Evolutionary conservation across 2,888 invertebrate genomes (phyloP).

Genomic region (Trissolcus brochymenae): DNA sequence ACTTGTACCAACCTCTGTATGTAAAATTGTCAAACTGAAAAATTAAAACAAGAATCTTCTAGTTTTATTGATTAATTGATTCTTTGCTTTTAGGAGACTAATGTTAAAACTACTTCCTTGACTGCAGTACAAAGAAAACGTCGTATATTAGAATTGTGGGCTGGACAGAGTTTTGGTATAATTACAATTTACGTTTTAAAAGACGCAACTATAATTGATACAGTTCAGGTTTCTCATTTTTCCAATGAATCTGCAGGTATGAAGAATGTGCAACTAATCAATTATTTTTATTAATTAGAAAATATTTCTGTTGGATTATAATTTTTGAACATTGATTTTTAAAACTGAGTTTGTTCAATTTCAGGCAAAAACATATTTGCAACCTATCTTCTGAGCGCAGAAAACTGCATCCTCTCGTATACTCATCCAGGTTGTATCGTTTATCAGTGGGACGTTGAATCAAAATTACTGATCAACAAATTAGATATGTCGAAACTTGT

Average conservation of each 20-base stretch:
- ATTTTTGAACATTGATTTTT: neutral
- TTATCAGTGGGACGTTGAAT: conserved; percentile 89
- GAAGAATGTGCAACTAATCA: neutral
- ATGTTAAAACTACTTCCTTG: conserved; percentile 70
- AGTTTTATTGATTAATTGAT: conserved; percentile 3
- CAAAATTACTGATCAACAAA: conserved; percentile 83
- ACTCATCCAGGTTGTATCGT: conserved; percentile 92
- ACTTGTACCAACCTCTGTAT: conserved; percentile 60
- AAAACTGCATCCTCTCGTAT: conserved; percentile 85
- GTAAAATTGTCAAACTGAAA: conserved; percentile 6
- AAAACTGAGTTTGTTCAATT: neutral
- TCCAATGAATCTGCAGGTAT: conserved; percentile 79
- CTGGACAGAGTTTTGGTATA: conserved; percentile 88
- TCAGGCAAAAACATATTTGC: conserved; percentile 81
- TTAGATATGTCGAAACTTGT: conserved; percentile 94
- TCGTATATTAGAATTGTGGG: conserved; percentile 86
- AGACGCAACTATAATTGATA: conserved; percentile 75
- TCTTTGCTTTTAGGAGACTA: conserved; percentile 61
- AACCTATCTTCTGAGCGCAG: conserved; percentile 82
- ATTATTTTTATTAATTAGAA: neutral
- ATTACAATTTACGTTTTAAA: conserved; percentile 87
- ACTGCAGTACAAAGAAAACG: conserved; percentile 70
- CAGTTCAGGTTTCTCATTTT: conserved; percentile 84
- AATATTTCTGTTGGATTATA: neutral
- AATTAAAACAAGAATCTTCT: neutral